Evolutionary conservation across 2,113 vertebrate genomes (phyloP).

Genomic region (Passerina amoena): DNA sequence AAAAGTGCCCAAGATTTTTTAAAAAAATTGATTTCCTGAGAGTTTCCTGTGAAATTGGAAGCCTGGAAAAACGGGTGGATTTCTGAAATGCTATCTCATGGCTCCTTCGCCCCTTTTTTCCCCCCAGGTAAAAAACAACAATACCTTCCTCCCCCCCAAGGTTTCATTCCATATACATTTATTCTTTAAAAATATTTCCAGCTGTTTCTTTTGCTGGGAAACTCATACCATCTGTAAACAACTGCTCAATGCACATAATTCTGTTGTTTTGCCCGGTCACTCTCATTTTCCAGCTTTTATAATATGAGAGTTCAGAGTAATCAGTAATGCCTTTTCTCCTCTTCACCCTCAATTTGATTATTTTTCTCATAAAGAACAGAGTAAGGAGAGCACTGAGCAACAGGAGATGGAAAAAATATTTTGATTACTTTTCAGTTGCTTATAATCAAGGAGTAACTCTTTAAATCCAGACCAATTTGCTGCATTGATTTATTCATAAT

Average conservation of each 20-base stretch:
- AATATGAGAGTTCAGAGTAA: slow-evolving; percentile 5
- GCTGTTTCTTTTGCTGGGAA: slow-evolving; percentile 30
- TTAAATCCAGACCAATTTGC: slow-evolving; percentile 32
- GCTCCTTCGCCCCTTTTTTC: background rate
- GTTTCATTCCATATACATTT: background rate
- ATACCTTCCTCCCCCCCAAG: background rate
- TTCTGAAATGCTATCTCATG: slow-evolving; percentile 52
- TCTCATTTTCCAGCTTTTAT: slow-evolving; percentile 41
- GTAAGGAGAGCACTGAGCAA: slow-evolving; percentile 24
- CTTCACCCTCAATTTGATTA: slow-evolving; percentile 56
- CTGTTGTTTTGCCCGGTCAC: slow-evolving; percentile 11
- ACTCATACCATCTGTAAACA: slow-evolving; percentile 29
- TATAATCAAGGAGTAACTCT: slow-evolving; percentile 40
- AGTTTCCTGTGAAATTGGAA: slow-evolving; percentile 76
- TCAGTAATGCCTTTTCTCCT: slow-evolving; percentile 26
- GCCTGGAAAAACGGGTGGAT: slow-evolving; percentile 60
- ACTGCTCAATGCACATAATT: slow-evolving; percentile 1
- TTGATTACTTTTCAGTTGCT: slow-evolving; percentile 57
- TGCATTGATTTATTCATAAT: slow-evolving; percentile 39
- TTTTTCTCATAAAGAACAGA: slow-evolving; percentile 6
- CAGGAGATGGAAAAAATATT: slow-evolving; percentile 44
- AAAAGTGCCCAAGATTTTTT: background rate
- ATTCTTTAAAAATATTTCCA: slow-evolving; percentile 34
- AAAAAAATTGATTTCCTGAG: slow-evolving; percentile 70
- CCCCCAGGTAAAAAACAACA: slow-evolving; percentile 7